Evolutionary conservation across 2,888 invertebrate genomes (phyloP).

Genomic region (Trachelus troglodyta): DNA sequence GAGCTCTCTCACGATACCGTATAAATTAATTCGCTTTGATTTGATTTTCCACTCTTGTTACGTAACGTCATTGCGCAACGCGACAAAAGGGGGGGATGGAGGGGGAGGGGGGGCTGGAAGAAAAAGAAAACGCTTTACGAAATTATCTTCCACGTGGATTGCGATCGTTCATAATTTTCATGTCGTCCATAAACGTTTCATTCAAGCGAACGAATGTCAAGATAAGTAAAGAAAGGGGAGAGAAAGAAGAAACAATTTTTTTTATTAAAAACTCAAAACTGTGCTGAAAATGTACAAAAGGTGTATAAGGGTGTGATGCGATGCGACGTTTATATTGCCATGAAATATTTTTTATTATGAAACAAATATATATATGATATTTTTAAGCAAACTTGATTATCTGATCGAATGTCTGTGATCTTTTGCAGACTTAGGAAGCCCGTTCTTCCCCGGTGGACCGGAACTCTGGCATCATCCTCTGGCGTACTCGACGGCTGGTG

Average conservation of each 20-base stretch:
- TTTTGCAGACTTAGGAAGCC: constrained; percentile 90
- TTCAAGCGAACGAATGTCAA: neutral
- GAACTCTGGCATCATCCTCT: constrained; percentile 95
- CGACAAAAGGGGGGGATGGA: neutral
- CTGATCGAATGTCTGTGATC: constrained; percentile 27
- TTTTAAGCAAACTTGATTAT: neutral
- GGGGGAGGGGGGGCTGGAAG: rapidly evolving
- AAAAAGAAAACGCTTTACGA: neutral
- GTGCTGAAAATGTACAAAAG: neutral
- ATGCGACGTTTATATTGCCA: neutral
- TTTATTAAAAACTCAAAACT: no score
- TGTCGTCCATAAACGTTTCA: neutral
- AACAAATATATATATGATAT: neutral
- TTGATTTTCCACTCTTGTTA: neutral
- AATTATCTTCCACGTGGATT: neutral
- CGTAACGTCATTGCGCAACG: neutral
- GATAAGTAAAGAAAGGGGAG: neutral
- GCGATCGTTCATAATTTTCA: neutral
- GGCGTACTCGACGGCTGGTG: constrained; percentile 83
- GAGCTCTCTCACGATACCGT: no score
- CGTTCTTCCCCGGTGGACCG: constrained; percentile 94
- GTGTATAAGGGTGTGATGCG: neutral
- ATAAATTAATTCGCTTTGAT: neutral
- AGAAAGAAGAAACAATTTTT: neutral
- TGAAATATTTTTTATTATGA: neutral